These are phyloP conservation scores for Papilio gigon DNA, from an alignment of 2,888 invertebrate genomes.

Conservation along the genomic window DNA sequence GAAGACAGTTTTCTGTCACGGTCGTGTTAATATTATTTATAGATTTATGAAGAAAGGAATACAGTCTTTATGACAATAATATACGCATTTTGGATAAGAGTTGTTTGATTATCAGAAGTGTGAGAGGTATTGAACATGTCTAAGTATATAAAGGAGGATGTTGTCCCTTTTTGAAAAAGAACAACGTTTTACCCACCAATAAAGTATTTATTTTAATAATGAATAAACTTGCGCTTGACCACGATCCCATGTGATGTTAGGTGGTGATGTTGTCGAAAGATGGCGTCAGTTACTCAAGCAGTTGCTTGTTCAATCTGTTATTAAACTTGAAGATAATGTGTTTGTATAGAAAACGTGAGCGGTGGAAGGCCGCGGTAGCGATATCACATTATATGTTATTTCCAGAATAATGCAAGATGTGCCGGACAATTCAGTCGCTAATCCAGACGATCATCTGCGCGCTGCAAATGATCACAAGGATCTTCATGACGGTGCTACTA, in stretches of 20 bases:
- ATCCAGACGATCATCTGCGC: slow-evolving; percentile 64
- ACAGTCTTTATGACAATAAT: neutral
- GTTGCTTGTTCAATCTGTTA: neutral
- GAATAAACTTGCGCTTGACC: neutral
- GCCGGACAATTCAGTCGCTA: slow-evolving; percentile 66
- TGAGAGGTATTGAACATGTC: neutral
- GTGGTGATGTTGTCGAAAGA: neutral
- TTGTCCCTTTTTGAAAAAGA: too few species aligned
- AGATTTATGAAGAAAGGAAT: neutral
- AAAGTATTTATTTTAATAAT: neutral
- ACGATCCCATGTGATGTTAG: neutral
- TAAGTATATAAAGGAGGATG: neutral
- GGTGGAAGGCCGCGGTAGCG: neutral
- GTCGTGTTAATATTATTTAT: neutral
- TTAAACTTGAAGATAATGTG: neutral
- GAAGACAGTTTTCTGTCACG: neutral
- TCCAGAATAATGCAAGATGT: slow-evolving; percentile 55
- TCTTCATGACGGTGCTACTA: slow-evolving; percentile 70
- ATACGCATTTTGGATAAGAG: neutral
- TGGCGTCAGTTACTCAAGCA: neutral
- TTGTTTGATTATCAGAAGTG: neutral
- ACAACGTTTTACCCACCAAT: neutral
- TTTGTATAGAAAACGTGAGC: neutral
- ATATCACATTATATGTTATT: neutral
- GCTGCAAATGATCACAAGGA: slow-evolving; percentile 69